These are phyloP conservation scores for Drosophila merina DNA, from an alignment of 2,888 invertebrate species.

Conservation along the genomic window DNA sequence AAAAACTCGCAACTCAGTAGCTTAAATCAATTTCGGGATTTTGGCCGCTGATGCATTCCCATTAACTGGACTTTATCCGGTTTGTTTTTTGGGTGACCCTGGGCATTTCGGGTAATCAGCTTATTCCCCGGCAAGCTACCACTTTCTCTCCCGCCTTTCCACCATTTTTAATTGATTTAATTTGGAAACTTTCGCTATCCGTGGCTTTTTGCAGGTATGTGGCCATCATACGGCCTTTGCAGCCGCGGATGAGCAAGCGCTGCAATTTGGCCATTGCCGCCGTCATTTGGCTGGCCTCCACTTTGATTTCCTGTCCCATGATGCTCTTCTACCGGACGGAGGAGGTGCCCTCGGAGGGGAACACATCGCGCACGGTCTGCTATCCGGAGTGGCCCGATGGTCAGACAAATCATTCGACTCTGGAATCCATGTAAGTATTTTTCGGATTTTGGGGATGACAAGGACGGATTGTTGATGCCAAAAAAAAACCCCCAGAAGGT, in stretches of 20 bases:
- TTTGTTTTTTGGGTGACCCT: slow-evolving; percentile 6
- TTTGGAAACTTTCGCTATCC: slow-evolving; percentile 6
- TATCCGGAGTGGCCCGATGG: slow-evolving; percentile 95
- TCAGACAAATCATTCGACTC: slow-evolving; percentile 87
- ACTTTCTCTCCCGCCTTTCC: no score
- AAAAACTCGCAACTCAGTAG: not conserved
- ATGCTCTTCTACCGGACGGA: slow-evolving; percentile 92
- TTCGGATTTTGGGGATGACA: not conserved
- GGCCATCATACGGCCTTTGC: slow-evolving; percentile 96
- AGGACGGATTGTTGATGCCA: not conserved
- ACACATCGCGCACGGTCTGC: slow-evolving; percentile 89
- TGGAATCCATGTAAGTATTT: slow-evolving; percentile 90
- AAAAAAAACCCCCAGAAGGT: not conserved
- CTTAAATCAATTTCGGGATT: slow-evolving; percentile 44
- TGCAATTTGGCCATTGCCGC: slow-evolving; percentile 93
- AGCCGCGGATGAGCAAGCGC: slow-evolving; percentile 93
- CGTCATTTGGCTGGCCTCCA: slow-evolving; percentile 92
- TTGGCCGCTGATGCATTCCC: not conserved
- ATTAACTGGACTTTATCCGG: slow-evolving; percentile 23
- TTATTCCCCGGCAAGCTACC: slow-evolving; percentile 10
- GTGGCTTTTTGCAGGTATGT: slow-evolving; percentile 89
- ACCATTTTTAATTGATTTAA: slow-evolving; percentile 29
- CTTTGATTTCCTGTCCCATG: slow-evolving; percentile 92
- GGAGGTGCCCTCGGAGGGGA: slow-evolving; percentile 85
- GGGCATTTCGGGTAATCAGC: slow-evolving; percentile 35